Conservation (phyloP, 2,113 vertebrate species). For the Grammomys dolichurus region DNA sequence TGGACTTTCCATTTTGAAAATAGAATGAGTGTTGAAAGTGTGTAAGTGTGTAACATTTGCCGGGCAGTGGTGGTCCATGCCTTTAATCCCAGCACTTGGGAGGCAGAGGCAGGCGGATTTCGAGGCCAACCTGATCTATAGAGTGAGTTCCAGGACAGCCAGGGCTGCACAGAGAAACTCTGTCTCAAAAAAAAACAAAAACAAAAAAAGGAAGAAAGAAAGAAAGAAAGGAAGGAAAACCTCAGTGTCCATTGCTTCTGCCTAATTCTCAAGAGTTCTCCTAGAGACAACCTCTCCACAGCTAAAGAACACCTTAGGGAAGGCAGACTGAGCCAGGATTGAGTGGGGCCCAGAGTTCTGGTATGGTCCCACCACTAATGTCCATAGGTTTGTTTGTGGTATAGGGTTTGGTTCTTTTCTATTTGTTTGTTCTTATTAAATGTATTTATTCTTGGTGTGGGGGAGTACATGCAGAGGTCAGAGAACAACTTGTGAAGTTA, state of each 20-base stretch:
- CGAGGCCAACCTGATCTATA: no score
- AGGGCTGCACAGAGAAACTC: no score
- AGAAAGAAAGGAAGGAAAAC: no score
- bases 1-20: neutral
- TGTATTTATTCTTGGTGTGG: neutral
- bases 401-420: neutral
- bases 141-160: no score
- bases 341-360: neutral
- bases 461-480: neutral
- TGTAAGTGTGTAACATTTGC: no score
- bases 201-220: no score
- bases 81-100: no score
- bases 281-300: neutral
- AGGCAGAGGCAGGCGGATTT: no score
- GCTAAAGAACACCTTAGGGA: neutral
- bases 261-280: neutral
- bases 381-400: neutral
- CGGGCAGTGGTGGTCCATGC: no score
- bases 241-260: no score
- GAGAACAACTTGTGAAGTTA: neutral
- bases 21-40: neutral
- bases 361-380: no score
- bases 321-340: neutral
- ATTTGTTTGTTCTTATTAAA: neutral
- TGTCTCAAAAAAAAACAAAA: no score